Evolutionary conservation across 2,797 vertebrate genomes (phyloP).

Genomic region (Hydrolagus colliei): DNA sequence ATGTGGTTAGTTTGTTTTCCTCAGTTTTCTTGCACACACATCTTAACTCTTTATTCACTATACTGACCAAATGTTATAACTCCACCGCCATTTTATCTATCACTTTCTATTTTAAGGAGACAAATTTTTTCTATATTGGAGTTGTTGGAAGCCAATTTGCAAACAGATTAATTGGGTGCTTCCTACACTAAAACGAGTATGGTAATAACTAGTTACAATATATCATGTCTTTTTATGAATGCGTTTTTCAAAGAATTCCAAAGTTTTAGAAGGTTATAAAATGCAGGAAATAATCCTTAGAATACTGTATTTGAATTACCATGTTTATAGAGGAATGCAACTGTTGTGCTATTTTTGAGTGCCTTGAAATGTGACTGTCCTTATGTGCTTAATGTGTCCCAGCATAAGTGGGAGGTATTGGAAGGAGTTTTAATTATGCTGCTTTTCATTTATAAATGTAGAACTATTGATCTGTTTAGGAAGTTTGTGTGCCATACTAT

Average conservation of each 20-base stretch:
- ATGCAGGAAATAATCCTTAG: neutral
- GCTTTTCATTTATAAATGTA: neutral
- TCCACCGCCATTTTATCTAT: no score
- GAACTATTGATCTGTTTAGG: neutral
- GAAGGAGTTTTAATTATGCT: neutral
- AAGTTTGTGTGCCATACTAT: neutral
- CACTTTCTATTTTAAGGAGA: conserved; percentile 19
- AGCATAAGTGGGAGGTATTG: neutral
- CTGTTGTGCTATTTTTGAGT: neutral
- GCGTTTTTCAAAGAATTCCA: neutral
- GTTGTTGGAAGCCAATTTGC: neutral
- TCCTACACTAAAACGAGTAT: neutral
- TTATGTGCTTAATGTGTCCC: neutral
- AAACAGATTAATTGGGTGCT: conserved; percentile 6
- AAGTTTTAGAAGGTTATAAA: neutral
- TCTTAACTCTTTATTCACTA: no score
- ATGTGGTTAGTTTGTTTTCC: no score
- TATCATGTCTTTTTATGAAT: neutral
- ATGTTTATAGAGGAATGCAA: neutral
- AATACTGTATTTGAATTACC: neutral
- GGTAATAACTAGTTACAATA: neutral
- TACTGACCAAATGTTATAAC: no score
- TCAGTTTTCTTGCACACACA: no score
- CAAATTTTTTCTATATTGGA: conserved; percentile 7
- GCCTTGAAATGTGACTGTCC: neutral